Evolutionary conservation across 2,797 vertebrate species (phyloP), one percentile per base, ranked within the genome.

Genomic region (Antennarius maculatus): DNA sequence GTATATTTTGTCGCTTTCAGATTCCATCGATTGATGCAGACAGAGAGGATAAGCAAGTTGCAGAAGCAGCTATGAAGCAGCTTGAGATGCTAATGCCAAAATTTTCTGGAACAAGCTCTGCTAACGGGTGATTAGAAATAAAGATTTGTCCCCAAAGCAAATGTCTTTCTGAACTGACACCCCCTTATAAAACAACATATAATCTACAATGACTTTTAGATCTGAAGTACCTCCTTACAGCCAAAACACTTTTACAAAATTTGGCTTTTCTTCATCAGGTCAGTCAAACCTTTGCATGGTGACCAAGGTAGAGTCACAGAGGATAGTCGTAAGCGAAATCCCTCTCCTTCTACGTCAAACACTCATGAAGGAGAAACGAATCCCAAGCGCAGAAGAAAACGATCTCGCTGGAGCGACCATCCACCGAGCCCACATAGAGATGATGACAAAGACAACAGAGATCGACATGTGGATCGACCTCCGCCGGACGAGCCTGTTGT

Each of bases 51-150:
- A 93, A 96, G 62, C 95, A 94, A 51, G 94, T 98, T 0, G 96
- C 95, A 3, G 95, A 93, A 16, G 94, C 95, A 62, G 96, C 95
- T 13, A 92, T 97, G 69, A 95, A 95, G 56, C 94, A 96, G 50
- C 91, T 97, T 1, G 96, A 96, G 88, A 96, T 95, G 80, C 88
- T 97, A 0, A 95, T 95, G 95, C 96, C 95, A 0, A 93, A 86
- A 4, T 86, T 87, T 2, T 88, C 91, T 55, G 88, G 69, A 15
- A 72, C 90, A 3, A 85, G 86, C 74, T 88, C 86, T 12, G 91
- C 91, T 2, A 82, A 88, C 45, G 77, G 74, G 83, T 83, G 13
- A 52, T 47, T 94, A 92, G 37, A 89, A 91, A 28, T 17, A 0
- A 11, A 16, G 9, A n/a, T 37, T 51, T 46, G 23, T 14, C 2